phyloP scores from a whole-genome alignment of 2,113 vertebrate genomes.

The Scomber colias region DNA sequence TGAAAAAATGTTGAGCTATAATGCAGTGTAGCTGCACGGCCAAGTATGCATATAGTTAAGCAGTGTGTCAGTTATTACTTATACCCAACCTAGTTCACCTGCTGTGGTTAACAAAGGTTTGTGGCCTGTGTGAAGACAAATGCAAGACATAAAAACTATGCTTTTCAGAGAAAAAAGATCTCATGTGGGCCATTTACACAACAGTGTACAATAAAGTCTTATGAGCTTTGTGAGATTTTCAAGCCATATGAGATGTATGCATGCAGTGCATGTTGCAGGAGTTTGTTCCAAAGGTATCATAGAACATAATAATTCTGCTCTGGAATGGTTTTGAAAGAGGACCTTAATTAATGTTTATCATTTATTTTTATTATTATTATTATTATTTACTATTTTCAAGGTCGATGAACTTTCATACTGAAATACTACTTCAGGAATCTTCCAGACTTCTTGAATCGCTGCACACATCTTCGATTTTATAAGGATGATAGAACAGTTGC shows the following conservation, averaged over 20 bases:
- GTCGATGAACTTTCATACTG: too few species aligned
- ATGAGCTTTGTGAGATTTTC: neutral
- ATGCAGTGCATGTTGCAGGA: neutral
- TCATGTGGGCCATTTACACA: constrained; percentile 11
- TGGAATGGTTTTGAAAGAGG: neutral
- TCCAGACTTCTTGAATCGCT: neutral
- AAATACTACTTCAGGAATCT: neutral
- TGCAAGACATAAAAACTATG: constrained; percentile 33
- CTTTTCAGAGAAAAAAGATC: constrained; percentile 11
- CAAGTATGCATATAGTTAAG: constrained; percentile 64
- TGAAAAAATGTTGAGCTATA: constrained; percentile 91
- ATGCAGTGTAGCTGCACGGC: constrained; percentile 84
- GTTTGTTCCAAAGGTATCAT: constrained; percentile 15
- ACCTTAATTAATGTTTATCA: neutral
- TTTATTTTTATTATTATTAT: too few species aligned
- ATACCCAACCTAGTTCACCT: constrained; percentile 63
- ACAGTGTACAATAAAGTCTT: neutral
- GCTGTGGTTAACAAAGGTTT: constrained; percentile 29
- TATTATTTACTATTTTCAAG: neutral
- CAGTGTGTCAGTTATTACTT: constrained; percentile 61
- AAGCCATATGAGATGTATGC: neutral
- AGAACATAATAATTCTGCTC: neutral
- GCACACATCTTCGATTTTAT: neutral
- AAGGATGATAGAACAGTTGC: neutral
- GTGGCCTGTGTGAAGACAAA: constrained; percentile 23